Conservation (phyloP, 2,113 vertebrate species). For the Miniopterus natalensis region DNA sequence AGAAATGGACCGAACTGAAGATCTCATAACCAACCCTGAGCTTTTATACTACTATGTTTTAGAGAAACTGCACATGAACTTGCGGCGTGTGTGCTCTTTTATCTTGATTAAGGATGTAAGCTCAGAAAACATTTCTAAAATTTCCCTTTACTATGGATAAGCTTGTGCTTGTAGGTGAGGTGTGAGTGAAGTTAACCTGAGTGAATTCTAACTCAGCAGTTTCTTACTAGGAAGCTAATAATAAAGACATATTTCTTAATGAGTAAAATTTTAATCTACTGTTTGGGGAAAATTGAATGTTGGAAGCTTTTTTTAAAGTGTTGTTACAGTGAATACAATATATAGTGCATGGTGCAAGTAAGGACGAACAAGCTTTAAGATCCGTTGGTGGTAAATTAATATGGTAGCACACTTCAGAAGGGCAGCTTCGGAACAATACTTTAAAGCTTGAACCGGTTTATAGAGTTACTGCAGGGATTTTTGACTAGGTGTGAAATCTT, state of each 20-base stretch:
- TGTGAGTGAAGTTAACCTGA: constrained; percentile 22
- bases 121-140: background rate
- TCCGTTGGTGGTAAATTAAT: background rate
- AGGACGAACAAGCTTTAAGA: background rate
- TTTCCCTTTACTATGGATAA: background rate
- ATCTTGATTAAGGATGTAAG: background rate
- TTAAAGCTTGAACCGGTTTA: background rate
- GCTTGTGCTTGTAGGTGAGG: background rate
- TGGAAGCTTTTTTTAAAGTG: background rate
- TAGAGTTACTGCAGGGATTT: constrained; percentile 35
- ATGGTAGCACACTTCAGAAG: background rate
- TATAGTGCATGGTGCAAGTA: background rate
- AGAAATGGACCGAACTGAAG: constrained; percentile 24
- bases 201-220: background rate
- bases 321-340: background rate
- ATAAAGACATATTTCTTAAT: background rate
- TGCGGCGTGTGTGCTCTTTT: background rate
- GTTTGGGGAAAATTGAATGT: background rate
- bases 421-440: background rate
- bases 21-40: background rate
- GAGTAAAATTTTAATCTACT: background rate
- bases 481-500: background rate
- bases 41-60: background rate
- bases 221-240: background rate
- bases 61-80: background rate